Base-by-base conservation (phyloP, 1,140 invertebrate genomes). In the Cheumatopsyche charites region DNA sequence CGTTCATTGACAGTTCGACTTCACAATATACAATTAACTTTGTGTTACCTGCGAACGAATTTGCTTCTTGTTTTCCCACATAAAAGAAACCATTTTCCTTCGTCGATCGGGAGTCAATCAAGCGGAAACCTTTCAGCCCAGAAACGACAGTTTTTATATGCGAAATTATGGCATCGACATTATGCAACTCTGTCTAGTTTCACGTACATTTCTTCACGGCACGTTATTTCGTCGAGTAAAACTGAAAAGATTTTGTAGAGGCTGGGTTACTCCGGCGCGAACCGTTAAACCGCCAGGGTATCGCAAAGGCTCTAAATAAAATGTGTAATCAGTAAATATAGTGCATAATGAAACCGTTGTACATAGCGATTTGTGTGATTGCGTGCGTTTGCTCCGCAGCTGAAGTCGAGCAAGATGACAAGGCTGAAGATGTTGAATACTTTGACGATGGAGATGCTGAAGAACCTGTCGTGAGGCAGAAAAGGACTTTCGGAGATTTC, bases 401-500 rank as follows among this genome's bases (percentile, higher is more conserved):
- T 19, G 26, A 47, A 15, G 36, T n/a, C 6, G 62, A 43, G 36
- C n/a, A 11, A 0, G 23, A 67, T 11, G 70, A 55, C 17, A 65
- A 66, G 1, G 11, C 25, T n/a, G n/a, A 36, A 13, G 45, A 65
- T 13, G 66, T 42, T 23, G 72, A 52, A 19, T 49, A 55, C 13
- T 25, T 12, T 11, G 68, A 49, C 15, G 78, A 19, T 11, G 69
- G 79, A 23, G 80, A 75, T 5, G 78, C 79, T 2, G 78, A 80
- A 66, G 80, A 79, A 36, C 78, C 80, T 0, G 71, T 83, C n/a
- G 81, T 83, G 17, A 74, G 82, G 9, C 81, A 82, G 78, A 85
- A 85, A 67, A 76, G 83, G 19, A 84, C 82, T 0, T 85, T 84
- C 71, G 82, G 83, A 21, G 83, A 85, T 29, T 79, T 85, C 55